These are phyloP conservation scores for Axea sp. DNA, from an alignment of 2,888 invertebrate species.

Conservation along the genomic window DNA sequence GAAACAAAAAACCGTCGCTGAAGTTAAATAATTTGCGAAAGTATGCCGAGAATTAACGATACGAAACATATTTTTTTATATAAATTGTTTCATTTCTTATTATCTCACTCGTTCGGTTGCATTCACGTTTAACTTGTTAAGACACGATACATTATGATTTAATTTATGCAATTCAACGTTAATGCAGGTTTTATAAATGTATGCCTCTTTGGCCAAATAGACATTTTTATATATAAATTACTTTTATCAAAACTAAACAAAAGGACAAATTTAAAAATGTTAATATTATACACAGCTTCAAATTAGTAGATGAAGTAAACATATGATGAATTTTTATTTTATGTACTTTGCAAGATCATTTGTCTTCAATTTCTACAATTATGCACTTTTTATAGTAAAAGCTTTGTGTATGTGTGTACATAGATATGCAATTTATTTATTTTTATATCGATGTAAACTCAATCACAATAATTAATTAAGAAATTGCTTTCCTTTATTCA, in stretches of 20 bases:
- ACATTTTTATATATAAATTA: constrained; percentile 40
- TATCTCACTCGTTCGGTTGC: constrained; percentile 14
- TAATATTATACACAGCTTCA: constrained; percentile 4
- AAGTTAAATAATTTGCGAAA: constrained; percentile 38
- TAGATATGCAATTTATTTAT: constrained; percentile 27
- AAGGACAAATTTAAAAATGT: too few species aligned
- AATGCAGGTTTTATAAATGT: constrained; percentile 67
- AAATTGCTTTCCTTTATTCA: constrained; percentile 57
- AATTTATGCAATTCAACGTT: constrained; percentile 62
- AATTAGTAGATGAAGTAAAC: constrained; percentile 6
- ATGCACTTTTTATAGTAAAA: constrained; percentile 16
- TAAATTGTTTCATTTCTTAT: constrained; percentile 9
- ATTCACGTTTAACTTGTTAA: constrained; percentile 63
- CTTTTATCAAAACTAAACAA: constrained; percentile 19
- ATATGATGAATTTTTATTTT: constrained; percentile 10
- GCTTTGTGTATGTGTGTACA: constrained; percentile 31
- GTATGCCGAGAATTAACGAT: constrained; percentile 38
- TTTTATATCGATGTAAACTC: constrained; percentile 73
- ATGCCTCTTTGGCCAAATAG: constrained; percentile 60
- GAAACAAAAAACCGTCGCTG: constrained; percentile 29
- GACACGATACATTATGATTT: constrained; percentile 60
- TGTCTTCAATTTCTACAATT: constrained; percentile 16
- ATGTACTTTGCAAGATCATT: background rate
- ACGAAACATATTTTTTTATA: constrained; percentile 41
- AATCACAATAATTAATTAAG: constrained; percentile 77